These are phyloP conservation scores for Liparis tanakae DNA, from an alignment of 2,797 vertebrate genomes.

Conservation along the genomic window DNA sequence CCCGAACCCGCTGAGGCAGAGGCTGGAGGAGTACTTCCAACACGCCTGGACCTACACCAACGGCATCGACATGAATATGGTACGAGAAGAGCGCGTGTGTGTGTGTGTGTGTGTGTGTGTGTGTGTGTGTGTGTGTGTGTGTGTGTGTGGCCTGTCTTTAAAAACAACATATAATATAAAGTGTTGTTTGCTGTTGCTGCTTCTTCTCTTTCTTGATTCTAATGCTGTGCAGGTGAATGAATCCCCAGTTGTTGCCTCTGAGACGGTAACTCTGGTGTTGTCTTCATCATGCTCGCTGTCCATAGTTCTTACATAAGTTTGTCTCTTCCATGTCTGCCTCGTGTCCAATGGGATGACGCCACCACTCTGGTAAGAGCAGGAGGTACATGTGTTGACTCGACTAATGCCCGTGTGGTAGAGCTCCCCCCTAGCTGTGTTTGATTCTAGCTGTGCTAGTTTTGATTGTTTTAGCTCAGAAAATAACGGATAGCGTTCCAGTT, in stretches of 20 bases:
- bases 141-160: background rate
- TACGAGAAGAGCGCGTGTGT: slow-evolving; percentile 81
- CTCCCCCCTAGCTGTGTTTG: slow-evolving; percentile 54
- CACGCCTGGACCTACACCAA: slow-evolving; percentile 99
- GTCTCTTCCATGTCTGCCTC: slow-evolving; percentile 98
- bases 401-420: slow-evolving; percentile 51
- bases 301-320: slow-evolving; percentile 94
- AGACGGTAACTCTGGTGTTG: slow-evolving; percentile 42
- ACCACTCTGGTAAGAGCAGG: slow-evolving; percentile 99
- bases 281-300: slow-evolving; percentile 63
- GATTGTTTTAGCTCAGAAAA: slow-evolving; percentile 17
- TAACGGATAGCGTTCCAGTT: background rate
- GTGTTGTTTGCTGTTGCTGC: slow-evolving; percentile 12
- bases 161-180: background rate
- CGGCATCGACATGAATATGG: slow-evolving; percentile 99
- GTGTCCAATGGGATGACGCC: slow-evolving; percentile 95
- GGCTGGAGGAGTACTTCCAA: slow-evolving; percentile 98
- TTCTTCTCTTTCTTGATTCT: slow-evolving; percentile 31
- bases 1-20: slow-evolving; percentile 95
- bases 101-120: background rate
- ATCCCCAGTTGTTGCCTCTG: slow-evolving; percentile 42
- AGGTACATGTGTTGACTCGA: slow-evolving; percentile 92
- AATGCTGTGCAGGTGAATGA: slow-evolving; percentile 40
- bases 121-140: background rate
- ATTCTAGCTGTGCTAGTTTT: slow-evolving; percentile 38